Conservation (phyloP, 2,797 vertebrate genomes). For the Oreochromis grahami region DNA sequence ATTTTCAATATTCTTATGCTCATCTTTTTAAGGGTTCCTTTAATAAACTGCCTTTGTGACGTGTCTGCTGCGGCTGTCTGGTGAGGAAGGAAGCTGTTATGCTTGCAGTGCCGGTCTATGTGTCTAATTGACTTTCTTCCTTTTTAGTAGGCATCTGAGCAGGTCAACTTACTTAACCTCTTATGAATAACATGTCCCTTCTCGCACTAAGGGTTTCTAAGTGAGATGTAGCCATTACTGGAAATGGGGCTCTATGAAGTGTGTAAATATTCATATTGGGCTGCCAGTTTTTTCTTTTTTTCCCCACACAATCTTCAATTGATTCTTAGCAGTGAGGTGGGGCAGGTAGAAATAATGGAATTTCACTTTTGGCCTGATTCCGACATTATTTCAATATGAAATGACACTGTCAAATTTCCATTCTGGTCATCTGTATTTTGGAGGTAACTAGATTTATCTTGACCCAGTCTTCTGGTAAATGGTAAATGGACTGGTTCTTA, state of each 20-base stretch:
- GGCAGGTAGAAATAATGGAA: conserved; percentile 31
- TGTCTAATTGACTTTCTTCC: conserved; percentile 63
- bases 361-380: conserved; percentile 13
- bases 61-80: neutral
- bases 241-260: conserved; percentile 39
- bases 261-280: conserved; percentile 63
- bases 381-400: conserved; percentile 29
- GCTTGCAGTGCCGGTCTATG: conserved; percentile 7
- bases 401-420: conserved; percentile 28
- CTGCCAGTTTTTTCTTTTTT: conserved; percentile 20
- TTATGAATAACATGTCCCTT: conserved; percentile 67
- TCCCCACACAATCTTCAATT: neutral
- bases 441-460: conserved; percentile 7
- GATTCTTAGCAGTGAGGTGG: conserved; percentile 5
- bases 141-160: conserved; percentile 61
- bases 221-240: conserved; percentile 55
- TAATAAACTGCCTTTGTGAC: conserved; percentile 6
- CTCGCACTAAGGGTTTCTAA: conserved; percentile 46
- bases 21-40: neutral
- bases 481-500: too few species aligned
- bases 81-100: conserved; percentile 27
- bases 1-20: neutral
- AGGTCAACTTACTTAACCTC: conserved; percentile 72
- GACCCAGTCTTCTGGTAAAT: neutral
- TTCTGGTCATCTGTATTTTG: neutral